Percentiles rank a stretch among this genome's conserved stretches.
These are phyloP conservation scores for Resseliella maxima DNA, from an alignment of 2,888 invertebrate species.

Conservation along the genomic window DNA sequence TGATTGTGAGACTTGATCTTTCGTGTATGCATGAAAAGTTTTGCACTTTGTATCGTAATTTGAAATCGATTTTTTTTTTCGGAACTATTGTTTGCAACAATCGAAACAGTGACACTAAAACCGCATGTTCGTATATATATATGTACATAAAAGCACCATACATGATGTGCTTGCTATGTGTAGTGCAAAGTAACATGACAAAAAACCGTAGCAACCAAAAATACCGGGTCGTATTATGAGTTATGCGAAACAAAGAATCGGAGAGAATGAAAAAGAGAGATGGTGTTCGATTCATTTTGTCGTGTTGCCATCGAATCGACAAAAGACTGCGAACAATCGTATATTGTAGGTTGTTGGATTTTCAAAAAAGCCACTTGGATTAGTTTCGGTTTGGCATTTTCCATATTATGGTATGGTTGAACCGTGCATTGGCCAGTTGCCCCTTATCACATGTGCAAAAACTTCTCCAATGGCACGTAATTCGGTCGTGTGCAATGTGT, in stretches of 20 bases:
- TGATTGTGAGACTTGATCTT: neutral
- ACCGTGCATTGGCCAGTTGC: neutral
- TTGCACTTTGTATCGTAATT: neutral
- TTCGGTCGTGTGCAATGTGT: neutral
- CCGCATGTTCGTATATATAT: neutral
- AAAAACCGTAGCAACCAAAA: neutral
- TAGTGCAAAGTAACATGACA: no score
- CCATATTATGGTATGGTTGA: neutral
- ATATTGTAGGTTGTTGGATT: conserved; percentile 23
- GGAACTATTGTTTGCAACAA: neutral
- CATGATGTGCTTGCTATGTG: neutral
- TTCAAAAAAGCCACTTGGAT: conserved; percentile 35
- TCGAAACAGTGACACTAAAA: neutral
- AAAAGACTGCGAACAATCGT: neutral
- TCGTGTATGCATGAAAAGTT: neutral
- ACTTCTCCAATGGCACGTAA: neutral
- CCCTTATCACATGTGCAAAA: neutral
- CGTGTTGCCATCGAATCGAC: neutral
- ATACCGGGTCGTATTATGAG: neutral
- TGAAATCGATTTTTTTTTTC: neutral
- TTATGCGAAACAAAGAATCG: no score
- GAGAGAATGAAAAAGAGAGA: neutral
- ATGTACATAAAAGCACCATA: conserved; percentile 4
- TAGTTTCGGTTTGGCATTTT: conserved; percentile 50
- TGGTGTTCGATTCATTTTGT: neutral